Evolutionary conservation across 2,797 vertebrate species (phyloP), one percentile per base, ranked within the genome.

Genomic region (Pangasius sanitwongsei): DNA sequence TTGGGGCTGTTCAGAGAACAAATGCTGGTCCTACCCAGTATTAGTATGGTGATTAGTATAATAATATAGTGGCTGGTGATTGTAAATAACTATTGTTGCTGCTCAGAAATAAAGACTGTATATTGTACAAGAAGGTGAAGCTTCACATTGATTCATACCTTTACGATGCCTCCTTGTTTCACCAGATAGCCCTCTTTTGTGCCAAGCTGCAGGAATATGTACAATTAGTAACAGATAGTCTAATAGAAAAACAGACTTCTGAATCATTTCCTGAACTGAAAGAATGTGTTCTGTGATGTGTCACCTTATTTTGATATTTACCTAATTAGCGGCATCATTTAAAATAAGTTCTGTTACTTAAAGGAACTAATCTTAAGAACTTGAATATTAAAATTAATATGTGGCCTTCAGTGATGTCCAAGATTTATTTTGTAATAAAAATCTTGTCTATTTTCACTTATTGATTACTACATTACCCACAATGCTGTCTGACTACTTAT

Each of bases 161-260:
- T 99, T 83, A 99, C 95, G 86, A 98, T 89, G 28, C 94, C 97
- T n/a, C 98, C 98, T 95, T 98, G 97, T 94, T 99, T 99, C 92
- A 97, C 94, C 90, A 99, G 97, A 91, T 97, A 99, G 3, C 98
- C 98, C 93, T 99, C 98, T 91, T 99, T 99, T 4, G 98, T 99
- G 28, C 97, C 98, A 41, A 99, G 95, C 98, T 99, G 95, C 67
- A 93, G 92, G 95, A 89, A 86, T 9, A 91, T 28, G 93, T 0
- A 12, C 6, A 61, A 53, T 63, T 28, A 85, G 23, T 41, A 74
- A 63, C 9, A 80, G 28, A 34, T 9, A 50, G 55, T 44, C 13
- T 20, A 70, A 85, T 6, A 55, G 31, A 85, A 31, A 85, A 65
- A 48, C 59, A 57, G 23, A 44, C 13, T 41, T 25, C 63, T 41